These are phyloP conservation scores for Biston betularia DNA, from an alignment of 2,888 invertebrate species.

Conservation along the genomic window DNA sequence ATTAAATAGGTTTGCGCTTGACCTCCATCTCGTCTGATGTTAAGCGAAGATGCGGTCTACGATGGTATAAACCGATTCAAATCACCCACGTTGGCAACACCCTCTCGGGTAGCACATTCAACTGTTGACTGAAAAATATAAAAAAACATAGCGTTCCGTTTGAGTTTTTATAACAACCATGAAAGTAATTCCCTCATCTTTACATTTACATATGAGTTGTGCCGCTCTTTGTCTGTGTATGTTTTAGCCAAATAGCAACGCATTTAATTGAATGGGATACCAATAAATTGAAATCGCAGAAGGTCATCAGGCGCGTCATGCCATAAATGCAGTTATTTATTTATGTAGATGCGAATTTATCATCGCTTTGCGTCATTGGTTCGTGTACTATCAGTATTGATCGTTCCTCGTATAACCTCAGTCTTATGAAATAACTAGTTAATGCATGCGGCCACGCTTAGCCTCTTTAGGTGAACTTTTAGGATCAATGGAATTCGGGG, in stretches of 20 bases:
- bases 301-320: conserved; percentile 28
- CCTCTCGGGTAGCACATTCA: too few species aligned
- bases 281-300: conserved; percentile 24
- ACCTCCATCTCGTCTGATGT: too few species aligned
- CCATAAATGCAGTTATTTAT: conserved; percentile 32
- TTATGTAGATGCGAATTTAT: conserved; percentile 17
- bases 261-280: not conserved
- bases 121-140: too few species aligned
- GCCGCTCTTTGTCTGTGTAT: not conserved
- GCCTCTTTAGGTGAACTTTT: not conserved
- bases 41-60: too few species aligned
- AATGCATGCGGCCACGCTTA: not conserved
- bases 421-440: not conserved
- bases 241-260: conserved; percentile 14
- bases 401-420: not conserved
- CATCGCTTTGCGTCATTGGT: conserved; percentile 15
- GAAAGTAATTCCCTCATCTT: too few species aligned
- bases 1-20: too few species aligned
- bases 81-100: too few species aligned
- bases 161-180: too few species aligned
- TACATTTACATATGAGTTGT: too few species aligned
- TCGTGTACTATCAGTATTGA: not conserved
- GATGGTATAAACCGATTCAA: too few species aligned
- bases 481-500: not conserved
- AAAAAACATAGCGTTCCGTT: too few species aligned